Base-by-base conservation (phyloP, 2,113 vertebrate species). In the Zosterops lateralis region DNA sequence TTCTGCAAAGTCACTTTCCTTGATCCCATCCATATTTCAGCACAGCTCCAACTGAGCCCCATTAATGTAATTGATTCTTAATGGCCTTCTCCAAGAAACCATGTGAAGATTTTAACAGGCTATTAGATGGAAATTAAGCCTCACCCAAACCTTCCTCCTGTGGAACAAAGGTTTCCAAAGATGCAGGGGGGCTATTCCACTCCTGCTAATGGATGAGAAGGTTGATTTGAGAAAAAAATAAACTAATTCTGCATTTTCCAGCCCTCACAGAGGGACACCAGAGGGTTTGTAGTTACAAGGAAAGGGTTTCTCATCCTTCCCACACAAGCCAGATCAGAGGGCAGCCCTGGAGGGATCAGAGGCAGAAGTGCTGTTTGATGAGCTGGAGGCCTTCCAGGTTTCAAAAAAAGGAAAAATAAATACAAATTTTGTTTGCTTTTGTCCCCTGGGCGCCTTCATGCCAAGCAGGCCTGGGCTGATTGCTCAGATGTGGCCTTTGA, bases 51-150 rank as follows among this genome's bases (percentile, higher is more conserved):
- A 70, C 94, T 18, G 70, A 96, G 96, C 53, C 75, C 93, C 93
- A 96, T 96, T 96, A 97, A 84, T 58, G 76, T 96, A 97, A 97
- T 97, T 95, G 96, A 87, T 94, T 96, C 95, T 95, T 96, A 97
- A 97, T 95, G 89, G 84, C 73, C 61, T 95, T 89, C 88, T 92
- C 92, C 78, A 82, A 93, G 90, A 76, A 87, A 47, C 1, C 8
- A 92, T 54, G 90, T 84, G 89, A 90, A 82, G 93, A 88, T 92
- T 93, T 95, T 94, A 97, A 94, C 91, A 86, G 89, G 65, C 86
- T 95, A 83, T 93, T 92, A 96, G 94, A 28, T 24, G 64, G 87
- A 94, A 95, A 96, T 82, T 68, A 90, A 91, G 42, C 79, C 76
- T 95, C 86, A 51, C 76, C 89, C 82, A 88, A 92, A 71, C 29